These are phyloP conservation scores for Pelusios castaneus DNA, from an alignment of 2,113 vertebrate species.

Conservation along the genomic window DNA sequence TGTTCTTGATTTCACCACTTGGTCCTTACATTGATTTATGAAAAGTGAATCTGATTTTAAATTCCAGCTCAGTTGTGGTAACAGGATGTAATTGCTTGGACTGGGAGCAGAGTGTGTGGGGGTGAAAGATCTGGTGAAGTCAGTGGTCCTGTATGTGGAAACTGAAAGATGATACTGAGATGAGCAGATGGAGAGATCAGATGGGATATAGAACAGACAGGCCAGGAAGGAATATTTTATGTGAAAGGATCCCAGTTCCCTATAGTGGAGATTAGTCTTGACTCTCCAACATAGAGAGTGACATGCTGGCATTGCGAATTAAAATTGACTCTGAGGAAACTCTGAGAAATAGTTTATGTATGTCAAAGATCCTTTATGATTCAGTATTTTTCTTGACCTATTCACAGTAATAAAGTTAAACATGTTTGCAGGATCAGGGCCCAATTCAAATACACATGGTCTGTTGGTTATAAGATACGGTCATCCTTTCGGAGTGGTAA, in stretches of 20 bases:
- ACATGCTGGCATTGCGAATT: background rate
- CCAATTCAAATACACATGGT: background rate
- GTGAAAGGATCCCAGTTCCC: background rate
- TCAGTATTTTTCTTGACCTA: background rate
- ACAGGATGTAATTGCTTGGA: background rate
- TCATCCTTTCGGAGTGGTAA: background rate
- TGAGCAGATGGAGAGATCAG: background rate
- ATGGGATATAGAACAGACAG: background rate
- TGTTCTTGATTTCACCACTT: background rate
- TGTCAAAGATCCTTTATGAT: background rate
- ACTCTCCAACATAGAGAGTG: background rate
- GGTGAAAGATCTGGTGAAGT: background rate
- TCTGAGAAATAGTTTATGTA: background rate
- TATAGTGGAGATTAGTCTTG: background rate
- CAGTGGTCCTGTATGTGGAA: background rate
- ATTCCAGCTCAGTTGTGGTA: background rate
- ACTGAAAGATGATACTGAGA: background rate
- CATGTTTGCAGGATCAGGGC: background rate
- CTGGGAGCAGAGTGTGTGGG: background rate
- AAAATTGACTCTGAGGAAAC: background rate
- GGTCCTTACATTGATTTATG: background rate
- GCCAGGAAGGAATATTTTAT: background rate
- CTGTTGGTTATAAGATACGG: accelerated
- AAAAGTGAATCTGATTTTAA: background rate
- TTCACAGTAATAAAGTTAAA: background rate